phyloP scores from a whole-genome alignment of 92 coral and sea anemone species.

The Actinostola sp. region DNA sequence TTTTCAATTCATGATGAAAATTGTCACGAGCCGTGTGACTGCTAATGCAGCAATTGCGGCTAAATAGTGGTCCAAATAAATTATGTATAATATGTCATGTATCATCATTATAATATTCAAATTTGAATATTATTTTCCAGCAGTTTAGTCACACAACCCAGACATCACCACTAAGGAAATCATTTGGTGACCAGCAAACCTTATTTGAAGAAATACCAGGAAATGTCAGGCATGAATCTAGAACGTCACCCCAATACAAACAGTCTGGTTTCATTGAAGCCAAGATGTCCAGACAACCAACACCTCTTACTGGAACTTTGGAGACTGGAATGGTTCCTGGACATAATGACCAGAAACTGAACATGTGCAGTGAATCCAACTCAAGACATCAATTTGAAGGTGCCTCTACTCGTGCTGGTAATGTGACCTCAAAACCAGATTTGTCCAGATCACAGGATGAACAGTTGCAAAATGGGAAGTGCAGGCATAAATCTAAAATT shows the following conservation, averaged over 20 bases:
- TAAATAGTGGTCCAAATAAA: too few relatives aligned
- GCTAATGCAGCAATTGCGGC: too few relatives aligned
- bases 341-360: background rate
- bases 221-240: constrained; percentile 20
- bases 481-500: background rate
- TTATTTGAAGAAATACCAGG: constrained; percentile 18
- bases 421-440: too few relatives aligned
- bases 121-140: too few relatives aligned
- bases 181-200: constrained; percentile 5
- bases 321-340: background rate
- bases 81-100: too few relatives aligned
- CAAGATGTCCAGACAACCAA: constrained; percentile 32
- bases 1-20: too few relatives aligned
- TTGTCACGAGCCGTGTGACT: too few relatives aligned
- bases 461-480: background rate
- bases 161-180: constrained; percentile 10
- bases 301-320: constrained; percentile 13
- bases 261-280: background rate
- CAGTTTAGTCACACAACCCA: constrained; percentile 12
- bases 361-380: background rate
- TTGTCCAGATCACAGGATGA: background rate
- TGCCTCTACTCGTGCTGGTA: too few relatives aligned
- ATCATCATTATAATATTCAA: too few relatives aligned
- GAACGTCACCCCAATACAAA: constrained; percentile 12
- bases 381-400: too few relatives aligned